These are phyloP conservation scores for Saxidomus purpurata DNA, from an alignment of 1,140 invertebrate genomes.

Conservation along the genomic window DNA sequence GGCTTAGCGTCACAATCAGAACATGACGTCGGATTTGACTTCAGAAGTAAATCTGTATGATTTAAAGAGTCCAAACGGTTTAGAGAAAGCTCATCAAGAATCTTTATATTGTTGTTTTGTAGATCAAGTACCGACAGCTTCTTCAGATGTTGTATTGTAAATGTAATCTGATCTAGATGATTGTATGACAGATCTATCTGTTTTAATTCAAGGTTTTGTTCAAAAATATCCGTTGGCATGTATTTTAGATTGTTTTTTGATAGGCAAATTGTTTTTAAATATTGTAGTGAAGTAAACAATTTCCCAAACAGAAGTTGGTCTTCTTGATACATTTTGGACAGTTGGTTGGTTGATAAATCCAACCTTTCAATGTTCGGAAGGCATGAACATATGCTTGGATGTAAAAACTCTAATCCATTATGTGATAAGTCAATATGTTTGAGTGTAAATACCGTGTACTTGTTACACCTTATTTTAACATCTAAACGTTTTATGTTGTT, in stretches of 20 bases:
- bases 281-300: neutral
- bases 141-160: neutral
- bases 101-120: neutral
- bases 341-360: neutral
- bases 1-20: too few species aligned
- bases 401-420: too few species aligned
- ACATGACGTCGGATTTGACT: neutral
- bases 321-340: neutral
- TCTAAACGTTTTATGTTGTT: constrained; percentile 9
- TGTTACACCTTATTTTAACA: neutral
- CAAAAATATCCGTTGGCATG: neutral
- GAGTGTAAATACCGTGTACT: neutral
- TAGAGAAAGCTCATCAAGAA: neutral
- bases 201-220: too few species aligned
- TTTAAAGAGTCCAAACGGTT: neutral
- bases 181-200: neutral
- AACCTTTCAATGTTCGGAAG: neutral
- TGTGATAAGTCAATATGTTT: neutral
- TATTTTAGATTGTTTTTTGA: too few species aligned
- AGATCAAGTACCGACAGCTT: too few species aligned
- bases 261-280: neutral
- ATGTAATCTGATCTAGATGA: neutral
- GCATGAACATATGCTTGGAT: neutral
- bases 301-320: neutral
- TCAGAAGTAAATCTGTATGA: neutral